phyloP scores from a whole-genome alignment of 2,113 vertebrate genomes.

The Poeciliopsis retropinna region DNA sequence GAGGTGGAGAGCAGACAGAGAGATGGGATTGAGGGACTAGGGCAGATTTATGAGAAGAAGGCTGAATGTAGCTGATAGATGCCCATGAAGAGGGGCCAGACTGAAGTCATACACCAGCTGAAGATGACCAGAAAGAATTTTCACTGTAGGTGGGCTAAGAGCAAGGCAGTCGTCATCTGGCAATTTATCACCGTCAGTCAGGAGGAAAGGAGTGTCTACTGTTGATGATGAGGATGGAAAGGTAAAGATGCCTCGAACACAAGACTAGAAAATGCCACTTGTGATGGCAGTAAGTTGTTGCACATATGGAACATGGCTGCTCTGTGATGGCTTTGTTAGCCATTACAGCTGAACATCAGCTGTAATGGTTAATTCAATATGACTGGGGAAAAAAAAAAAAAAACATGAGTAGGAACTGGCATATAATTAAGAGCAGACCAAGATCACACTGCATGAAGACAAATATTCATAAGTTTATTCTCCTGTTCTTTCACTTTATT shows the following conservation, averaged over 20 bases:
- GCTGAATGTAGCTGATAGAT: conserved; percentile 60
- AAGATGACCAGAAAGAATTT: conserved; percentile 54
- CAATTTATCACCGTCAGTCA: conserved; percentile 67
- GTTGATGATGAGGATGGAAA: conserved; percentile 40
- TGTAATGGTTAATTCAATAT: conserved; percentile 22
- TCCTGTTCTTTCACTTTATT: background rate
- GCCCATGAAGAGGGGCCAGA: conserved; percentile 19
- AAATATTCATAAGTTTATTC: background rate
- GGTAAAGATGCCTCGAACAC: conserved; percentile 26
- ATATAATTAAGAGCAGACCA: background rate
- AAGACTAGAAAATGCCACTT: conserved; percentile 6
- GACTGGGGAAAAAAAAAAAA: background rate
- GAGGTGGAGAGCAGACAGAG: conserved; percentile 51
- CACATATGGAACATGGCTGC: conserved; percentile 23
- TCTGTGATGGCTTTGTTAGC: conserved; percentile 66
- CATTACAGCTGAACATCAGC: conserved; percentile 47
- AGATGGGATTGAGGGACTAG: conserved; percentile 61
- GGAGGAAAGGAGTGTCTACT: conserved; percentile 47
- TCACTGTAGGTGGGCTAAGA: conserved; percentile 38
- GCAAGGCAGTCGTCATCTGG: conserved; percentile 8
- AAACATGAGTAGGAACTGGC: background rate
- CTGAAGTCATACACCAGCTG: conserved; percentile 24
- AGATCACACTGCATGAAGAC: background rate
- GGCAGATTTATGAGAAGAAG: conserved; percentile 65
- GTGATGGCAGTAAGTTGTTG: conserved; percentile 66